A percentile compares a stretch with the other conserved stretches of the same genome.
These are phyloP conservation scores for Panagrolaimus sp. DNA, from an alignment of 1,140 invertebrate genomes.

Conservation along the genomic window DNA sequence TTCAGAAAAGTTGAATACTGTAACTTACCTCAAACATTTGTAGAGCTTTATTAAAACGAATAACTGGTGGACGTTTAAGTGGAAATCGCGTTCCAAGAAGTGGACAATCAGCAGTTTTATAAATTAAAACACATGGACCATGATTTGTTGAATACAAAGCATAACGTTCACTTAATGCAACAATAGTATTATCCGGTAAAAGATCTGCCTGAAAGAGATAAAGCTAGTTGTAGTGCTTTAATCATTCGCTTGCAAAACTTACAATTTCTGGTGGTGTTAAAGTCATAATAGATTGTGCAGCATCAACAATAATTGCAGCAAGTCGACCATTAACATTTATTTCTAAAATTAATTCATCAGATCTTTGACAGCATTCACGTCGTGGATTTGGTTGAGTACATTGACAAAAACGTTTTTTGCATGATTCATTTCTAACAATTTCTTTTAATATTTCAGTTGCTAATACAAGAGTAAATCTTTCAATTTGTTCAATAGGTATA, in stretches of 20 bases:
- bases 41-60: no score
- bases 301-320: not conserved
- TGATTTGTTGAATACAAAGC: not conserved
- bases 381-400: not conserved
- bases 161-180: not conserved
- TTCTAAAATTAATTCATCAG: not conserved
- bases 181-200: not conserved
- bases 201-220: constrained; percentile 6
- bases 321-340: not conserved
- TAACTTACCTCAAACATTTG: no score
- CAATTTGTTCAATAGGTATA: not conserved
- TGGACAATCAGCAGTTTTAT: no score
- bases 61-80: no score
- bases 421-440: no score
- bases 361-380: not conserved
- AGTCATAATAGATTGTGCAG: not conserved
- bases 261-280: not conserved
- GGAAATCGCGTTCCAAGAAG: no score
- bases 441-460: no score
- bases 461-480: no score
- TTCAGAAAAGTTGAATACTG: no score
- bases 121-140: no score
- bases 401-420: not conserved
- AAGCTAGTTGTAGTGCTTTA: no score
- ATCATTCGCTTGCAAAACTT: not conserved